These are phyloP conservation scores for Orthosia incerta DNA, from an alignment of 2,888 invertebrate species.

Conservation along the genomic window DNA sequence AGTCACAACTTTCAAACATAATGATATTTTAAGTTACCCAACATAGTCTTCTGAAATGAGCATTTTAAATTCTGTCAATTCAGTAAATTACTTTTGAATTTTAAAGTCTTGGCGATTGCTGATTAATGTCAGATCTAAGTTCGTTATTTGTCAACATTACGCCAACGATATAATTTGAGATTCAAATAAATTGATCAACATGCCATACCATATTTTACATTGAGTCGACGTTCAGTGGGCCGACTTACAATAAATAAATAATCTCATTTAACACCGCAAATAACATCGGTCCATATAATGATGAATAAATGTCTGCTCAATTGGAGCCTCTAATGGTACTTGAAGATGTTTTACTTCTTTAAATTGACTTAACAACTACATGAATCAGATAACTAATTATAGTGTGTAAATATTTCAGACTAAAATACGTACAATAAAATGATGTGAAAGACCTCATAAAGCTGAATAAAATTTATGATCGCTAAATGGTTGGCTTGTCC, in stretches of 20 bases:
- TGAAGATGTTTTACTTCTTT: conserved; percentile 53
- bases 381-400: conserved; percentile 58
- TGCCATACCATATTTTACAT: conserved; percentile 40
- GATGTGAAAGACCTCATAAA: conserved; percentile 70
- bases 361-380: conserved; percentile 54
- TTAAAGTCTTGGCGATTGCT: conserved; percentile 23
- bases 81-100: conserved; percentile 30
- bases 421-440: conserved; percentile 62
- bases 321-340: conserved; percentile 52
- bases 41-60: conserved; percentile 18
- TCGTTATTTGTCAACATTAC: conserved; percentile 52
- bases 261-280: conserved; percentile 48
- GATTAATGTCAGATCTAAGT: conserved; percentile 43
- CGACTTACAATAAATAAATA: conserved; percentile 41
- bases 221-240: conserved; percentile 41
- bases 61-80: conserved; percentile 18
- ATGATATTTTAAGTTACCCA: conserved; percentile 16
- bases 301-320: conserved; percentile 56
- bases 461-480: conserved; percentile 64
- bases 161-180: conserved; percentile 51
- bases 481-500: conserved; percentile 69
- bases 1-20: neutral
- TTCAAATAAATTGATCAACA: conserved; percentile 55
- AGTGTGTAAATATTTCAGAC: conserved; percentile 53
- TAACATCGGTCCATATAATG: conserved; percentile 32